Evolutionary conservation across 2,888 invertebrate species (phyloP).

Genomic region (Tortrix viridana): DNA sequence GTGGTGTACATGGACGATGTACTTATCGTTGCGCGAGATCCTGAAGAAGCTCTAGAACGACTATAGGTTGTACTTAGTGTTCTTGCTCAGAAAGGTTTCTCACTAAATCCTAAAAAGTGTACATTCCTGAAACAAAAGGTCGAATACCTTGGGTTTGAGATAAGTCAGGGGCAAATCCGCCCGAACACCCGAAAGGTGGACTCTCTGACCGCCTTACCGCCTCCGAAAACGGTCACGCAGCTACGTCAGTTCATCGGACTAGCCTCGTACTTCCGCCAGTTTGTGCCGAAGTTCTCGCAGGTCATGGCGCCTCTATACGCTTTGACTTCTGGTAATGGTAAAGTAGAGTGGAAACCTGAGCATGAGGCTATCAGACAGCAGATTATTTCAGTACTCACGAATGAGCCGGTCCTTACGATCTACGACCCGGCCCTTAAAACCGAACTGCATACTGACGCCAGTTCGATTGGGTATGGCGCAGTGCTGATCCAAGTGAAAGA

Average conservation of each 20-base stretch:
- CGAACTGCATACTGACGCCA: conserved; percentile 18
- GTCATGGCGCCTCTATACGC: neutral
- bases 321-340: conserved; percentile 8
- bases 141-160: conserved; percentile 5
- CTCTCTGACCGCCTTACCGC: conserved; percentile 13
- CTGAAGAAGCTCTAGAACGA: conserved; percentile 13
- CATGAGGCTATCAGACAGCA: conserved; percentile 5
- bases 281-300: neutral
- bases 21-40: neutral
- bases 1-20: conserved; percentile 25
- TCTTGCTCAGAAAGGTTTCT: conserved; percentile 2
- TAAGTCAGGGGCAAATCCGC: conserved; percentile 37
- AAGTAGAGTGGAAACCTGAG: conserved; percentile 6
- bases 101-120: conserved; percentile 8
- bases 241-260: too few relatives aligned
- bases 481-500: conserved; percentile 3
- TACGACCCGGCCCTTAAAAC: neutral
- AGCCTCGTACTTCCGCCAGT: conserved; percentile 45
- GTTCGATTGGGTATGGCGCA: neutral
- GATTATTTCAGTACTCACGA: conserved; percentile 1
- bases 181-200: conserved; percentile 1
- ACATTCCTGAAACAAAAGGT: neutral
- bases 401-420: conserved; percentile 5
- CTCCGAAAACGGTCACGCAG: neutral
- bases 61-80: conserved; percentile 1